Evolutionary conservation across 2,797 vertebrate genomes (phyloP).

Genomic region (Hapalemur alaotrensis): DNA sequence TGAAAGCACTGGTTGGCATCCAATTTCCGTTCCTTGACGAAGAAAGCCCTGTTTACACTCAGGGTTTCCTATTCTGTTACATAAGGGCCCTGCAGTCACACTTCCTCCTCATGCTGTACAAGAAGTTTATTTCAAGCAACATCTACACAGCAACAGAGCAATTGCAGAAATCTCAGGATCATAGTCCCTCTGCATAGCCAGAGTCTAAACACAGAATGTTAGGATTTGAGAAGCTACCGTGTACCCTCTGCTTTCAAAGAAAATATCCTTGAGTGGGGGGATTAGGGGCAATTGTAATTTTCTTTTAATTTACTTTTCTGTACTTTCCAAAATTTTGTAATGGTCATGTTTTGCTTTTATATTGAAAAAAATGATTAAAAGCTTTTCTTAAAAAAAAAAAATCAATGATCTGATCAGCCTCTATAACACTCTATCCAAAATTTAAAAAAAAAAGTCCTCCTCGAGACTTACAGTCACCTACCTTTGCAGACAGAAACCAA

Average conservation of each 20-base stretch:
- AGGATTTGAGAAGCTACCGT: not conserved
- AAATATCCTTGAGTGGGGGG: not conserved
- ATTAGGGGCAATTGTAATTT: not conserved
- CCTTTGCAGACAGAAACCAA: not conserved
- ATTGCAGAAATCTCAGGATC: not conserved
- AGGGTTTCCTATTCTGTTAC: not conserved
- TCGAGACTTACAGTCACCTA: not conserved
- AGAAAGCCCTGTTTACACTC: not conserved
- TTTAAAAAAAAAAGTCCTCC: not conserved
- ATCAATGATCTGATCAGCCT: not conserved
- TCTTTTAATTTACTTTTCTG: not conserved
- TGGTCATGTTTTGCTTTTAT: not conserved
- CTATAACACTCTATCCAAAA: not conserved
- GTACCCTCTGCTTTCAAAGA: not conserved
- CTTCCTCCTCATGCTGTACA: not conserved
- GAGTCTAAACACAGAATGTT: not conserved
- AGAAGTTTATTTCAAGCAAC: not conserved
- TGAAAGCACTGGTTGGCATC: not conserved
- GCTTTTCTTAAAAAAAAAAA: not conserved
- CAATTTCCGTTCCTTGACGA: conserved; percentile 12
- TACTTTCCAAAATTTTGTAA: not conserved
- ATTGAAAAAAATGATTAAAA: not conserved
- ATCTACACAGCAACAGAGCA: not conserved
- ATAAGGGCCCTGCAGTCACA: not conserved
- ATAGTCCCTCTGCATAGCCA: not conserved